These are phyloP conservation scores for Enoplolaimus lenunculus DNA, from an alignment of 2,888 invertebrate species.

Conservation along the genomic window DNA sequence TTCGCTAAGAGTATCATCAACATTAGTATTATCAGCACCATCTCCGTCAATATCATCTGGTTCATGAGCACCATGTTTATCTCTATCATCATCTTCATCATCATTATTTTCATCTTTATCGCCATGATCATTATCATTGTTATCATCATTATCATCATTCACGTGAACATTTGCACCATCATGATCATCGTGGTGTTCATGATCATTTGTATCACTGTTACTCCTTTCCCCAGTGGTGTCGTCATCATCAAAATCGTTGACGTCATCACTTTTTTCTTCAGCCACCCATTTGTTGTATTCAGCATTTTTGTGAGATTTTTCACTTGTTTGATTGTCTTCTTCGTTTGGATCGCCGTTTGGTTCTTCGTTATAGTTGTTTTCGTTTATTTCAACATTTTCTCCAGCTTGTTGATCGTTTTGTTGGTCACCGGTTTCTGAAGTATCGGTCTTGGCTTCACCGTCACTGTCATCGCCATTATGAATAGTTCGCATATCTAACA, in stretches of 20 bases:
- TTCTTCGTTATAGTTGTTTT: not conserved
- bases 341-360: not conserved
- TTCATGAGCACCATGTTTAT: not conserved
- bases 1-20: not conserved
- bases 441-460: no score
- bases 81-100: not conserved
- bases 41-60: not conserved
- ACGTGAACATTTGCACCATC: not conserved
- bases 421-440: no score
- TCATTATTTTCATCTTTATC: not conserved
- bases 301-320: not conserved
- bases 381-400: no score
- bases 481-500: no score
- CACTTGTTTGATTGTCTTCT: not conserved
- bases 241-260: not conserved
- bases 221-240: not conserved
- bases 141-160: not conserved
- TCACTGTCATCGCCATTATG: no score
- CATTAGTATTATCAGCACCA: not conserved
- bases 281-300: not conserved
- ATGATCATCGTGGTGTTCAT: not conserved
- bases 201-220: not conserved
- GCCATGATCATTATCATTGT: not conserved
- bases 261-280: not conserved
- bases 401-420: no score